Evolutionary conservation across 2,797 vertebrate genomes (phyloP).

Genomic region (Anabas testudineus): DNA sequence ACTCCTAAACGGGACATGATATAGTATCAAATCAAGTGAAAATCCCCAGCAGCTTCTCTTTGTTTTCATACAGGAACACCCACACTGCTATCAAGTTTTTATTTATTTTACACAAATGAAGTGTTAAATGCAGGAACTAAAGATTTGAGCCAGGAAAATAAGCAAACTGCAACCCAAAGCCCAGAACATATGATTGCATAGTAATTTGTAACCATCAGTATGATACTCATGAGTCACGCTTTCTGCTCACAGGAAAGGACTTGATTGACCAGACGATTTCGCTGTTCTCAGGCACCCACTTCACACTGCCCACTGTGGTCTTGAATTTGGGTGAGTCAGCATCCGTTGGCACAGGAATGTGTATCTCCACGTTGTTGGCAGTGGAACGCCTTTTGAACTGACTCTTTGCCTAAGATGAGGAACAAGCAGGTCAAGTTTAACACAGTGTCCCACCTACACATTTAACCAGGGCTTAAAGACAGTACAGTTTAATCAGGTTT

Average conservation of each 20-base stretch:
- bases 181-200: neutral
- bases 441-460: neutral
- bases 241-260: constrained; percentile 94
- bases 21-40: neutral
- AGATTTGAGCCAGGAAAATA: neutral
- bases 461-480: neutral
- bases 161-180: neutral
- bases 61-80: neutral
- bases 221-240: constrained; percentile 47
- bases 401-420: constrained; percentile 90
- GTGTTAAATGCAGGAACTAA: neutral
- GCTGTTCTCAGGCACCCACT: constrained; percentile 99
- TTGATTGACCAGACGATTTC: constrained; percentile 99
- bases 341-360: constrained; percentile 98
- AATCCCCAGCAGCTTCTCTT: neutral
- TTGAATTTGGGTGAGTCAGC: constrained; percentile 99
- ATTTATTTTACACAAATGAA: neutral
- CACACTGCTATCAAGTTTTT: too few relatives aligned
- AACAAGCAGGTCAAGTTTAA: constrained; percentile 54
- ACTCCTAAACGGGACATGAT: neutral
- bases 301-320: constrained; percentile 97
- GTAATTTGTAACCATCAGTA: constrained; percentile 14
- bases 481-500: neutral
- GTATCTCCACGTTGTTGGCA: constrained; percentile 99
- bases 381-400: constrained; percentile 98